Percentiles rank a stretch among this genome's conserved stretches.
Conservation (phyloP, 2,797 vertebrate species). For the Diglossa cyanea region DNA sequence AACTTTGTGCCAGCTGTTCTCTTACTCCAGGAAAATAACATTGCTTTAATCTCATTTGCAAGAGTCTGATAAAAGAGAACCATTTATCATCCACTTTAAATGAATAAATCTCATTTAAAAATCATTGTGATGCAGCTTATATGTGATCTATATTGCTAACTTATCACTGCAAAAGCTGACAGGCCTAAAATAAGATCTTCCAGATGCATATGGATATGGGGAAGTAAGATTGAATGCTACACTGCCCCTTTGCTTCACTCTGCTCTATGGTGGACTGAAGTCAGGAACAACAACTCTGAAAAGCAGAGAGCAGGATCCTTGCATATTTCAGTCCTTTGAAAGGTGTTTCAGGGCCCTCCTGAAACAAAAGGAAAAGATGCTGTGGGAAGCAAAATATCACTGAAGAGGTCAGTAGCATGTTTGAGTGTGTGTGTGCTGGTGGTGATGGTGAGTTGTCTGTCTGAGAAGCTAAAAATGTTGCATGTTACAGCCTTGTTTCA, state of each 20-base stretch:
- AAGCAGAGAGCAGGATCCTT: background rate
- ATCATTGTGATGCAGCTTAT: conserved; percentile 26
- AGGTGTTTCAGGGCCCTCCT: background rate
- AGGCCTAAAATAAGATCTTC: conserved; percentile 6
- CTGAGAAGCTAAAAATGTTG: background rate
- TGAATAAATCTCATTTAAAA: conserved; percentile 62
- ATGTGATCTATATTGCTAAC: conserved; percentile 36
- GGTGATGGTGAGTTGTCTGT: background rate
- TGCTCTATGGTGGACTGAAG: background rate
- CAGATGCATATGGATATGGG: conserved; percentile 22
- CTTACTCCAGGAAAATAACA: conserved; percentile 24
- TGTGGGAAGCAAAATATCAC: background rate
- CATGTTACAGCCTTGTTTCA: background rate
- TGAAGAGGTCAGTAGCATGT: background rate
- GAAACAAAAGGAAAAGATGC: background rate
- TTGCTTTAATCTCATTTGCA: conserved; percentile 57
- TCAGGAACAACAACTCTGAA: background rate
- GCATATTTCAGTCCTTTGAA: background rate
- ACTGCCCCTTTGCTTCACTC: background rate
- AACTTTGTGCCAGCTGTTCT: conserved; percentile 27
- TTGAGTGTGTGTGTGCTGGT: too few relatives aligned
- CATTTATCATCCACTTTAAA: conserved; percentile 58
- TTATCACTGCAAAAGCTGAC: background rate
- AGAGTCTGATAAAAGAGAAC: conserved; percentile 40
- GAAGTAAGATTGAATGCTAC: background rate